phyloP scores from a whole-genome alignment of 2,888 invertebrate species.

The Melangyna quadrimaculata region DNA sequence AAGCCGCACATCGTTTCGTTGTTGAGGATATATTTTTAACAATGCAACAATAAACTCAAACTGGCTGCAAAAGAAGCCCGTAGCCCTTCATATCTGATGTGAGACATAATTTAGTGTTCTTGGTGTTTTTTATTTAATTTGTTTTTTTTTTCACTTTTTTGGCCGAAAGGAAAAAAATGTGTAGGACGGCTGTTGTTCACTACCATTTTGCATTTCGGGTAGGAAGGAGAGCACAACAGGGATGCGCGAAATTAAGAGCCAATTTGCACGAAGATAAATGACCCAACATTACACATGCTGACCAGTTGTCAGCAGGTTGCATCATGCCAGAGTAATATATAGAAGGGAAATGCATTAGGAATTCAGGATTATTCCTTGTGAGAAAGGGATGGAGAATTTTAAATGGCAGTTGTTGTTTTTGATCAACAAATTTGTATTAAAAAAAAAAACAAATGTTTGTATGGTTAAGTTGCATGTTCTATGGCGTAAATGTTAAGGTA shows the following conservation, averaged over 20 bases:
- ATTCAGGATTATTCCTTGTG: slow-evolving; percentile 1
- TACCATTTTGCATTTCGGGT: slow-evolving; percentile 31
- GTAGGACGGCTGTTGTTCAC: slow-evolving; percentile 61
- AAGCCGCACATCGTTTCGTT: slow-evolving; percentile 54
- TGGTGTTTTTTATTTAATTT: background rate
- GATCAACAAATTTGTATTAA: background rate
- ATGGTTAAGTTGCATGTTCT: background rate
- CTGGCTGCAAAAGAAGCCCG: slow-evolving; percentile 62
- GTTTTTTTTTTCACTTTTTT: background rate
- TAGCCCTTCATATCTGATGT: slow-evolving; percentile 68
- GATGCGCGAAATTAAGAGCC: slow-evolving; percentile 71
- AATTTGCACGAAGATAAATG: slow-evolving; percentile 72
- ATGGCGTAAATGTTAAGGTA: too few relatives aligned
- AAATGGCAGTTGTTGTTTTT: slow-evolving; percentile 61
- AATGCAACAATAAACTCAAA: slow-evolving; percentile 66
- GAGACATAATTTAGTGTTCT: slow-evolving; percentile 67
- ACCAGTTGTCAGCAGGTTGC: slow-evolving; percentile 71
- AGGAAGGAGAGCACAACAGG: slow-evolving; percentile 41
- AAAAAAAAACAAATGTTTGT: background rate
- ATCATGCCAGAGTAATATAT: background rate
- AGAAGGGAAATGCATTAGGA: background rate
- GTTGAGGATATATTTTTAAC: slow-evolving; percentile 38
- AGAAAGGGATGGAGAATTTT: background rate
- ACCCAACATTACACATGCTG: slow-evolving; percentile 68
- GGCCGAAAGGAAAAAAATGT: slow-evolving; percentile 50